A percentile compares a stretch with the other conserved stretches of the same genome.
Evolutionary conservation across 1,140 invertebrate genomes (phyloP).

Genomic region (Cherax quadricarinatus): DNA sequence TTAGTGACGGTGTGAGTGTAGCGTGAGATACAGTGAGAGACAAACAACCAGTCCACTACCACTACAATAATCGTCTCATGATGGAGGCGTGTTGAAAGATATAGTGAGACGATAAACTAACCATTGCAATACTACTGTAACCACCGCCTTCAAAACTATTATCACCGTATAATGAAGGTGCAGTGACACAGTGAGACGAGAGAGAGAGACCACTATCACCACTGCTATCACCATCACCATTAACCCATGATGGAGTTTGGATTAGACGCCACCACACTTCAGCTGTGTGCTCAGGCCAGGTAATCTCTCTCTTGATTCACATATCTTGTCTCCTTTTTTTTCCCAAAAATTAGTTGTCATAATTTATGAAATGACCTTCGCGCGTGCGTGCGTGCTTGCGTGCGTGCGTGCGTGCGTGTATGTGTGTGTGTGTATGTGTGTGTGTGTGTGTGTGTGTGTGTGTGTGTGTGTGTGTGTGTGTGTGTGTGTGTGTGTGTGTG

Average conservation of each 20-base stretch:
- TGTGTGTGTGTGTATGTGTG: not conserved
- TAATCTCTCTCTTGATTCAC: not conserved
- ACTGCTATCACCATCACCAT: not conserved
- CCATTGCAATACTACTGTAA: not conserved
- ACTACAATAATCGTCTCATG: not conserved
- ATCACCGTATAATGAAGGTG: too few relatives aligned
- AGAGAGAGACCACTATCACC: not conserved
- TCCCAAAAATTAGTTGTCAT: too few relatives aligned
- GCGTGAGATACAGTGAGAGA: too few relatives aligned
- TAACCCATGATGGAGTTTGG: constrained; percentile 41
- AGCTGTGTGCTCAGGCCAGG: constrained; percentile 55
- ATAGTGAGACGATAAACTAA: too few relatives aligned
- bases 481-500: not conserved
- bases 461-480: not conserved
- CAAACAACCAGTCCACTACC: too few relatives aligned
- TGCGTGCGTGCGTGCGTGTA: too few relatives aligned
- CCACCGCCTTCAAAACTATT: too few relatives aligned
- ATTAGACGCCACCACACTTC: constrained; percentile 40
- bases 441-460: not conserved
- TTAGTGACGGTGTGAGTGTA: too few relatives aligned
- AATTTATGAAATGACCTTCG: too few relatives aligned
- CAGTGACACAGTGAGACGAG: too few relatives aligned
- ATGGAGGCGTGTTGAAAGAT: too few relatives aligned
- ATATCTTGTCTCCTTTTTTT: not conserved
- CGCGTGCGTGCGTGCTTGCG: not conserved